Percentiles rank a stretch among this genome's conserved stretches.
Conservation (phyloP, 1,140 invertebrate species). For the Triops cancriformis region DNA sequence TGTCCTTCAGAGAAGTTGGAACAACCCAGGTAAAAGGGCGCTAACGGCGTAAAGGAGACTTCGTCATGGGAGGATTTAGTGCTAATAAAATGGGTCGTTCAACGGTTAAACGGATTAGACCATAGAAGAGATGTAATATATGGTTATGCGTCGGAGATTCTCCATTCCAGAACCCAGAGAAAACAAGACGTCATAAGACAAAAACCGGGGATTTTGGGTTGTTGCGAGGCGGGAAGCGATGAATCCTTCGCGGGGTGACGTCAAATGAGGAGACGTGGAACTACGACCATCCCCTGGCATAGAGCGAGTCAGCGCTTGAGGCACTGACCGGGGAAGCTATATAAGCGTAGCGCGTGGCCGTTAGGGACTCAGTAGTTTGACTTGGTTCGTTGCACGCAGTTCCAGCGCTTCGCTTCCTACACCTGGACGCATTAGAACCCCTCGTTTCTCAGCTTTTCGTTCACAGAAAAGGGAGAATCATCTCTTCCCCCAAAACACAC, state of each 20-base stretch:
- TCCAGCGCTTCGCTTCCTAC: neutral
- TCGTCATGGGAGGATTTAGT: too few species aligned
- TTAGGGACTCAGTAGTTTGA: neutral
- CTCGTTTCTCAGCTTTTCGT: neutral
- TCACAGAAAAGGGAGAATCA: neutral
- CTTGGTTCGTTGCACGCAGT: neutral
- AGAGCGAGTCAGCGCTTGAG: neutral
- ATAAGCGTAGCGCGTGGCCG: neutral
- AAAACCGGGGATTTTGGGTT: neutral
- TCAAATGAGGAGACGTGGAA: slow-evolving; percentile 1
- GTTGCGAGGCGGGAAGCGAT: neutral
- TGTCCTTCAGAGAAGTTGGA: too few species aligned
- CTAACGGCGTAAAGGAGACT: too few species aligned
- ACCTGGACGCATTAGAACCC: too few species aligned
- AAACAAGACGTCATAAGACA: neutral
- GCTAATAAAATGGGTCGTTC: too few species aligned
- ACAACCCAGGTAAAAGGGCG: too few species aligned
- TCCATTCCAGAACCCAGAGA: neutral
- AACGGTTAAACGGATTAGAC: too few species aligned
- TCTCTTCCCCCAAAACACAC: neutral
- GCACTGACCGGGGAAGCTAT: neutral
- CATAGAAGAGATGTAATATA: too few species aligned
- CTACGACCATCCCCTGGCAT: neutral
- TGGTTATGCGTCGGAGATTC: too few species aligned
- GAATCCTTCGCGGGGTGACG: neutral